These are phyloP conservation scores for Porites lutea DNA, from an alignment of 64 coral and sea anemone species.

Conservation along the genomic window DNA sequence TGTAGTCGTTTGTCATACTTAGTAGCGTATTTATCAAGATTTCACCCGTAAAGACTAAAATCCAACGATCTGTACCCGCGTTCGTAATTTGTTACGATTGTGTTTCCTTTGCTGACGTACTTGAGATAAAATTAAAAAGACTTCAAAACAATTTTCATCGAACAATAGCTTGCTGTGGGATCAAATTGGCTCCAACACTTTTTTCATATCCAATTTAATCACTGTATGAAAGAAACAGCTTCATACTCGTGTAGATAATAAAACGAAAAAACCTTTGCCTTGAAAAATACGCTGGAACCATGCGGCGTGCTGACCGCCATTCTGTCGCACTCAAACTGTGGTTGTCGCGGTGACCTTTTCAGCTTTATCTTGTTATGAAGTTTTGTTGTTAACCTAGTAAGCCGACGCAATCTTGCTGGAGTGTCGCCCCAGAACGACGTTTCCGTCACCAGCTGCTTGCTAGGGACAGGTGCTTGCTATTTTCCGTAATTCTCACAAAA, in stretches of 20 bases:
- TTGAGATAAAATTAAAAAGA: background rate
- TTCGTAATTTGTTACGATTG: background rate
- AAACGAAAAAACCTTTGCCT: background rate
- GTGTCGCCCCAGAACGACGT: background rate
- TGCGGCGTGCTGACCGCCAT: background rate
- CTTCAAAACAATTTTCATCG: background rate
- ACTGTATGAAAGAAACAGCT: background rate
- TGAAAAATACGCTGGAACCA: background rate
- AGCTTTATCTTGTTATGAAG: background rate
- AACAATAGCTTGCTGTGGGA: conserved; percentile 21
- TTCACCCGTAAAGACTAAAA: no score
- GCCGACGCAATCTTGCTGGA: background rate
- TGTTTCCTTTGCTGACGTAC: background rate
- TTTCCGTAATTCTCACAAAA: conserved; percentile 10
- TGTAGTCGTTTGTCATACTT: no score
- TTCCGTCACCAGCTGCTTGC: conserved; percentile 12
- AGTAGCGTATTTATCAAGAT: no score
- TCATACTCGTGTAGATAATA: background rate
- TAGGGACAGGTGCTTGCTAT: background rate
- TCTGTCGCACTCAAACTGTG: background rate
- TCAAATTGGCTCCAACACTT: background rate
- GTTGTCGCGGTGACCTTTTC: background rate
- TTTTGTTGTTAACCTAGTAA: background rate
- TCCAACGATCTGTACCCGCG: no score
- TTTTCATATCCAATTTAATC: background rate